These are phyloP conservation scores for Salminus brasiliensis DNA, from an alignment of 2,113 vertebrate genomes.

Conservation along the genomic window DNA sequence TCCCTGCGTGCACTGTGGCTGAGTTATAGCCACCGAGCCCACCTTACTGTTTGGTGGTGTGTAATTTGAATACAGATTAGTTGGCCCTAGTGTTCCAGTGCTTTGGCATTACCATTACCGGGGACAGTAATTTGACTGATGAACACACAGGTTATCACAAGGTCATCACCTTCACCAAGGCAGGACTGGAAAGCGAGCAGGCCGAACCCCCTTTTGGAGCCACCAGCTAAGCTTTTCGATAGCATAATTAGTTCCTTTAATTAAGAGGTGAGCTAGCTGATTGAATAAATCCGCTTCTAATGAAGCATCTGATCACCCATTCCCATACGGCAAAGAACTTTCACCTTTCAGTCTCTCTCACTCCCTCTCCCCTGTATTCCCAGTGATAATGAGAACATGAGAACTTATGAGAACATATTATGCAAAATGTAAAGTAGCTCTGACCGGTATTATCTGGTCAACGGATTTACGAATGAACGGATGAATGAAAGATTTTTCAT, in stretches of 20 bases:
- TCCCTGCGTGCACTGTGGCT: constrained; percentile 56
- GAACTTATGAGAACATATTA: background rate
- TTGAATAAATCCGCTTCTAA: constrained; percentile 84
- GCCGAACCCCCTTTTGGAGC: constrained; percentile 67
- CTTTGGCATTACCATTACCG: constrained; percentile 86
- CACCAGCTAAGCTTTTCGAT: constrained; percentile 75
- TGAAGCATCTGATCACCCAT: constrained; percentile 74
- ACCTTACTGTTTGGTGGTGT: constrained; percentile 79
- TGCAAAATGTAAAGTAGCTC: too few species aligned
- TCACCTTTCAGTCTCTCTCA: background rate
- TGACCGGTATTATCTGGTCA: background rate
- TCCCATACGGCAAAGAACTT: constrained; percentile 63
- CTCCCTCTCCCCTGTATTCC: background rate
- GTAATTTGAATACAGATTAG: constrained; percentile 97
- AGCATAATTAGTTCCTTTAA: constrained; percentile 81
- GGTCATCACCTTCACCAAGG: constrained; percentile 83
- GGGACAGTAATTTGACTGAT: constrained; percentile 88
- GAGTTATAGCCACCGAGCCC: constrained; percentile 84
- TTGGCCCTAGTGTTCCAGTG: constrained; percentile 85
- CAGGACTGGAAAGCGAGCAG: constrained; percentile 29
- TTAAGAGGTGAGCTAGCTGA: constrained; percentile 80
- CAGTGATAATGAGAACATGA: background rate
- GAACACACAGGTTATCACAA: constrained; percentile 92
- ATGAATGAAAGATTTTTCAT: too few species aligned
- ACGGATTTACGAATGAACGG: too few species aligned